Base-by-base conservation (phyloP, 2,888 invertebrate species). In the Cerceris rybyensis region DNA sequence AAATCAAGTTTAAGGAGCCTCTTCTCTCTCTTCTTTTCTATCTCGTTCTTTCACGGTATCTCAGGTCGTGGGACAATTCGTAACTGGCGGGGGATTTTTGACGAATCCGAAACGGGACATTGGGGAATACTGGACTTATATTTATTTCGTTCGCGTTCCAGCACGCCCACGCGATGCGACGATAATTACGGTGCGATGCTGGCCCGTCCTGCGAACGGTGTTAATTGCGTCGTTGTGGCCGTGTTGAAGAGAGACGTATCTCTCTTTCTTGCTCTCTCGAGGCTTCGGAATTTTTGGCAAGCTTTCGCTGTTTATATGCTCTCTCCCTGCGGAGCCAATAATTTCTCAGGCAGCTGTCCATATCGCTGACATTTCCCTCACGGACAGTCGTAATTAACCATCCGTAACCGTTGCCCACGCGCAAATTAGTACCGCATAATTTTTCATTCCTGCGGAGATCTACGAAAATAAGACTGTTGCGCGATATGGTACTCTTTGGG, bases 1-100 rank as follows among this genome's bases (percentile, higher is more conserved):
- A 92, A 92, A 92, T 92, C 92, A 92, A 90, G 90, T 91, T 91
- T 91, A 91, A 91, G 92, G 88, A 90, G 91, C 87, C 81, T 87
- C 87, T 75, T 28, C 52, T 9, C 57, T 39, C 11, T 17, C 74
- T 43, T 14, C 17, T 13, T 61, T 46, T 46, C 43, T 46, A n/a
- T 41, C 59, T 28, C 28, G 28, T 28, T 28, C 28, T 28, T 28
- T 28, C 28, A 4, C 28, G 4, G 2, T 28, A 4, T 28, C 28
- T 4, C 28, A 28, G 28, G 28, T 28, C 28, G 28, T 4, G 28
- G 28, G 28, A 46, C 43, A 16, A 75, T 81, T 72, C 68, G 81
- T 77, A 64, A 43, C 63, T 71, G 57, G 64, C 64, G 58, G 64
- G 52, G 71, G 78, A 84, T 80, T 87, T 82, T 85, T 83, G 71